phyloP scores from a whole-genome alignment of 1,140 invertebrate species.

The Bombus picipes region DNA sequence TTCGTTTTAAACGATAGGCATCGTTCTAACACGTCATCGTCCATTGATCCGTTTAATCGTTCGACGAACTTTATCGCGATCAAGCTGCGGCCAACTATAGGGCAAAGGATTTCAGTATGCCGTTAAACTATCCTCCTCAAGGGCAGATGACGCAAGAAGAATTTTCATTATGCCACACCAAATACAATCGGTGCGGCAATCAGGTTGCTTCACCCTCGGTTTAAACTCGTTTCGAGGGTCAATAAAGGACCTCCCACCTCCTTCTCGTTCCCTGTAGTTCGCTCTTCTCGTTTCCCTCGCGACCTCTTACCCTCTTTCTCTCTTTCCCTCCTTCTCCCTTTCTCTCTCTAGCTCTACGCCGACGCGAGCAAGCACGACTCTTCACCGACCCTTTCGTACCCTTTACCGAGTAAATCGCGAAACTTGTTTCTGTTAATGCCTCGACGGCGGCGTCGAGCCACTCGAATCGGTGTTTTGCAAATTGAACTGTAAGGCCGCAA shows the following conservation, averaged over 20 bases:
- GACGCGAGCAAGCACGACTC: conserved; percentile 2
- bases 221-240: conserved; percentile 67
- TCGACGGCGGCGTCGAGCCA: conserved; percentile 15
- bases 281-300: background rate
- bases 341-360: background rate
- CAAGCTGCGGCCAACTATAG: background rate
- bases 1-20: no score
- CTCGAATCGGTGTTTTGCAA: conserved; percentile 42
- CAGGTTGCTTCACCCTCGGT: conserved; percentile 59
- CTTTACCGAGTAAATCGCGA: conserved; percentile 41
- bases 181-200: conserved; percentile 61
- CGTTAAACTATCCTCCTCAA: conserved; percentile 46
- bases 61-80: background rate
- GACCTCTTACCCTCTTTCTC: background rate
- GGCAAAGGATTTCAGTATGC: conserved; percentile 1
- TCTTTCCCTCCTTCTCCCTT: background rate
- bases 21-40: no score
- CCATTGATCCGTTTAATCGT: no score
- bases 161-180: conserved; percentile 62
- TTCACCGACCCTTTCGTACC: conserved; percentile 40
- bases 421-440: conserved; percentile 50
- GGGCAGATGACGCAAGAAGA: conserved; percentile 62
- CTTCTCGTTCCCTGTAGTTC: background rate
- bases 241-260: conserved; percentile 41
- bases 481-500: conserved; percentile 33